Evolutionary conservation across 2,888 invertebrate genomes (phyloP).

Genomic region (Adineta ricciae): DNA sequence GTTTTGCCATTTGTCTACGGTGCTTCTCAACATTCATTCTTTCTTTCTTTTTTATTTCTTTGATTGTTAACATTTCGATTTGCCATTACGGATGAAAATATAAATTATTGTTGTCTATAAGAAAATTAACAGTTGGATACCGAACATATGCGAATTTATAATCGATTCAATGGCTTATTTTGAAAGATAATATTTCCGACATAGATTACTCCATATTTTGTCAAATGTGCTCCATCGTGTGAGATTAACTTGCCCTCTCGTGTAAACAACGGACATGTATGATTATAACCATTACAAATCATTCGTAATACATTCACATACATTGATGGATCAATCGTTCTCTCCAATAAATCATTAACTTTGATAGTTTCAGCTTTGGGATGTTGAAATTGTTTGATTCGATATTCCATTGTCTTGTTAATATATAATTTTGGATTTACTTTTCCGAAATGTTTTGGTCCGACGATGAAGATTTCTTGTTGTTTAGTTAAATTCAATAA

Average conservation of each 20-base stretch:
- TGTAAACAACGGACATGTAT: background rate
- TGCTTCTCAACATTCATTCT: no score
- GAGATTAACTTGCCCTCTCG: background rate
- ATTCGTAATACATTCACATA: background rate
- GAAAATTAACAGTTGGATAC: no score
- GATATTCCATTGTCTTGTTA: background rate
- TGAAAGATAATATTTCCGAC: background rate
- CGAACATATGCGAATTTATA: background rate
- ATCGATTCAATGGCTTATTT: background rate
- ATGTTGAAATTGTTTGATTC: background rate
- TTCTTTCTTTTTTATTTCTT: no score
- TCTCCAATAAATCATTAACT: background rate
- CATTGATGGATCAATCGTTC: background rate
- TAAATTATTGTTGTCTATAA: no score
- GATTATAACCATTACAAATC: background rate
- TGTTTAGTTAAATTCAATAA: background rate
- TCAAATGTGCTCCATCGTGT: background rate
- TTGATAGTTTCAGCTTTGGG: background rate
- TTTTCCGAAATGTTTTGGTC: background rate
- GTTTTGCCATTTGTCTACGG: no score
- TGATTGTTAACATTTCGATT: no score
- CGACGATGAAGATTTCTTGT: background rate
- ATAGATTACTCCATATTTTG: background rate
- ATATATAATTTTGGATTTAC: background rate
- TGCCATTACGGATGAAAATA: no score